Base-by-base conservation (phyloP, 2,888 invertebrate species). In the Drosophila longiperda region DNA sequence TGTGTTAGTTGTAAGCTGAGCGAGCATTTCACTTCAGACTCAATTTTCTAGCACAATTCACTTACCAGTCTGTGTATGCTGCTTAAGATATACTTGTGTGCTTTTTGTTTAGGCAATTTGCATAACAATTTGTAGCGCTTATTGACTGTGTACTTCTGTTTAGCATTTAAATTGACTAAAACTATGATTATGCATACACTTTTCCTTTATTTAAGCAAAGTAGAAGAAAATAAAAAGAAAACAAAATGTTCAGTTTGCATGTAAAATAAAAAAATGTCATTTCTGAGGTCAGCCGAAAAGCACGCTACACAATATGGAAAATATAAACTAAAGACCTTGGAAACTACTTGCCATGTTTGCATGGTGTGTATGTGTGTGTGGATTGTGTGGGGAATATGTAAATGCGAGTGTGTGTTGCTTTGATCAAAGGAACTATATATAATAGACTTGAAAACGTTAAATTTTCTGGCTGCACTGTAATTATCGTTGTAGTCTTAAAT, bases 91-190 rank as follows among this genome's bases (percentile, higher is more conserved):
- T 45, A 29, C 23, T 29, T 38, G 32, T 64, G 54, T 52, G 36
- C 29, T 29, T 29, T 29, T 29, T 66, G 20, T 38, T 38, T 34
- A 38, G 36, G 57, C 61, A 83, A 81, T 80, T 83, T 80, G 78
- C 80, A 83, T 83, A 80, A 80, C 80, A 77, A 70, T 83, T 68
- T 66, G 73, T 69, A 53, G 38, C 40, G 64, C 54, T 83, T 79
- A 72, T 80, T 80, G 80, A 67, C 54, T 57, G 66, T 29, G 23
- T 49, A 17, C 34, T 63, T 33, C 78, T 82, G 83, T 55, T 80
- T 81, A 78, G 78, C 78, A 81, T 81, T 73, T 74, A 84, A 81
- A 81, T 80, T 75, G 76, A 54, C 58, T 59, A 36, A 58, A 64
- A 55, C 61, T 52, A 49, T 68, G 23, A 20, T 33, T 26, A 42